Conservation (phyloP, 2,113 vertebrate species). For the Dinomys branickii region DNA sequence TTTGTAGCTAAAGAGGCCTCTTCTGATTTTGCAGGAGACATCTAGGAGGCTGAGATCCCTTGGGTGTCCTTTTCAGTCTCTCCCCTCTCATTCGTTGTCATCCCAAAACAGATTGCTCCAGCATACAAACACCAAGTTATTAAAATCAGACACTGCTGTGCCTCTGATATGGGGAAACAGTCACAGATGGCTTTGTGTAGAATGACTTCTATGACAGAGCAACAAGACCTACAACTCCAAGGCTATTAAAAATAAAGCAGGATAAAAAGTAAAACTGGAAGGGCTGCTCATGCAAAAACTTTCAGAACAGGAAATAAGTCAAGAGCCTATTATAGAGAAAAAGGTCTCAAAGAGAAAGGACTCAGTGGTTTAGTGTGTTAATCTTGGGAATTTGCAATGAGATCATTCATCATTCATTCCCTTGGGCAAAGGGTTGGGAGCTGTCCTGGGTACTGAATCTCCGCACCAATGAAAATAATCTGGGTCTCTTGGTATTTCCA, state of each 20-base stretch:
- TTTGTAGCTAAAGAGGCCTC: constrained; percentile 78
- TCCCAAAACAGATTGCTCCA: constrained; percentile 80
- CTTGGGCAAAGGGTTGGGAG: neutral
- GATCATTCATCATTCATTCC: neutral
- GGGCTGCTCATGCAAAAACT: constrained; percentile 47
- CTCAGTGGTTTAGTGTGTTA: neutral
- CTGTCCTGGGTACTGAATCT: constrained; percentile 70
- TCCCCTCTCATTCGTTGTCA: constrained; percentile 83
- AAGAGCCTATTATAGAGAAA: neutral
- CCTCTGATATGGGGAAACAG: constrained; percentile 74
- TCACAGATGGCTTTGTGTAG: constrained; percentile 72
- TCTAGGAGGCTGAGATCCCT: constrained; percentile 79
- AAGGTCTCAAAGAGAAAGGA: neutral
- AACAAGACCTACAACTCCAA: constrained; percentile 66
- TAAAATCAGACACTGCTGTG: constrained; percentile 78
- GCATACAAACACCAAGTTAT: constrained; percentile 76
- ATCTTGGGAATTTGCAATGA: neutral
- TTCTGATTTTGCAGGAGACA: constrained; percentile 79
- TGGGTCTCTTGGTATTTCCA: neutral
- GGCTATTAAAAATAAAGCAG: constrained; percentile 46
- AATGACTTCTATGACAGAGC: constrained; percentile 73
- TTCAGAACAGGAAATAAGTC: constrained; percentile 6
- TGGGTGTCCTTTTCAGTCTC: constrained; percentile 74
- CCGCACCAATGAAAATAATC: neutral
- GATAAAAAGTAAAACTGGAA: constrained; percentile 6